Evolutionary conservation across 2,888 invertebrate genomes (phyloP), one percentile per base, ranked within the genome.

Genomic region (Spatulosminthurus flaviceps): DNA sequence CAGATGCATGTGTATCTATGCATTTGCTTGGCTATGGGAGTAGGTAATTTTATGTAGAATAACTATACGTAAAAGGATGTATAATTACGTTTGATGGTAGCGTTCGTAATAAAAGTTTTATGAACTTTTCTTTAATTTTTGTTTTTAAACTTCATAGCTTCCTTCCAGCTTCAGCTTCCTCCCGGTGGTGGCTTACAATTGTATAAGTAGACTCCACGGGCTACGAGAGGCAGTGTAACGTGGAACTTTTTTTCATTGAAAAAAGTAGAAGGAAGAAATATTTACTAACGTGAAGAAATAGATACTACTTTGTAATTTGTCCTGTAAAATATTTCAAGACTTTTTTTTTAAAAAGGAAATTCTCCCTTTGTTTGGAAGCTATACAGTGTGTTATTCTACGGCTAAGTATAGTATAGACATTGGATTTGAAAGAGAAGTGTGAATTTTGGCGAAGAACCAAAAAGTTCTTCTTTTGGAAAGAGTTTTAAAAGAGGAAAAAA

Each of bases 391-490:
- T 41, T 41, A 41, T 41, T 9, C 7, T 41, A 41, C 41, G 13
- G 51, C 16, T 51, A 51, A 5, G 5, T n/a, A 51, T 19, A 2
- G 16, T 2, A 51, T 51, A 19, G 5, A 19, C 51, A 51, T n/a
- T 51, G 16, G 9, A 64, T 22, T 64, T 64, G 64, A 64, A 64
- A 64, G 26, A 26, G 9, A 22, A 64, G 7, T 26, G 4, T 64
- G 9, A 4, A 19, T 19, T 67, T 67, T 67, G 67, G 67, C 67
- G 67, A 67, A 67, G 26, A 5, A 67, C 67, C 67, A 67, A 67
- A 67, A 67, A 67, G 26, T 11, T 19, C 34, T 34, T 34, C 34
- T n/a, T n/a, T n/a, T n/a, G n/a, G n/a, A n/a, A n/a, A n/a, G n/a
- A n/a, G n/a, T n/a, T n/a, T n/a, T n/a, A n/a, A n/a, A n/a, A n/a